phyloP scores from a whole-genome alignment of 2,113 vertebrate species.

The Phaethornis superciliosus region DNA sequence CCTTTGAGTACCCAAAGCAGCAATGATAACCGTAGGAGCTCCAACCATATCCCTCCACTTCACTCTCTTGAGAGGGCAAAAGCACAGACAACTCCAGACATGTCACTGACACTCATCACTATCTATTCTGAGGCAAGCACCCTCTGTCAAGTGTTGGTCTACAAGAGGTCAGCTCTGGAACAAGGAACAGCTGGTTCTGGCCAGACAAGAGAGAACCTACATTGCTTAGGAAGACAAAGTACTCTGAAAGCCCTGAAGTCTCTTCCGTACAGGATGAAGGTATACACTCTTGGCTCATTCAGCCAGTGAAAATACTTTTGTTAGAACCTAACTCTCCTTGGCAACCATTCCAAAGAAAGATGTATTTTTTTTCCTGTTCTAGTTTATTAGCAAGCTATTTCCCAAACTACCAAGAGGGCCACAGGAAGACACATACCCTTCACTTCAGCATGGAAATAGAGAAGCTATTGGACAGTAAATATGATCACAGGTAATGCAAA shows the following conservation, averaged over 20 bases:
- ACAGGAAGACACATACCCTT: neutral
- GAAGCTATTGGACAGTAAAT: neutral
- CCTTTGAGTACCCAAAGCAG: neutral
- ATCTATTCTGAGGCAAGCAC: conserved; percentile 15
- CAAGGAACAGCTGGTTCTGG: conserved; percentile 21
- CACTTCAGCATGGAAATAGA: neutral
- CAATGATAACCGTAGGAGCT: neutral
- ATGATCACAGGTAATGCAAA: neutral
- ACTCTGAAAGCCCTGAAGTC: neutral
- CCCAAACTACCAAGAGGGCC: neutral
- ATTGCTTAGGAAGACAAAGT: conserved; percentile 16
- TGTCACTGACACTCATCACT: conserved; percentile 23
- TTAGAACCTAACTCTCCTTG: neutral
- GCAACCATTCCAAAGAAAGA: neutral
- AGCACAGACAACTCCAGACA: conserved; percentile 5
- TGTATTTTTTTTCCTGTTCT: neutral
- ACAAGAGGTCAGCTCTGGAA: conserved; percentile 26
- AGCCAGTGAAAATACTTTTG: neutral
- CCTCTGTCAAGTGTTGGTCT: neutral
- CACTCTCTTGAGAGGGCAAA: neutral
- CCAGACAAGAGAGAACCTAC: neutral
- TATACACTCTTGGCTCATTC: neutral
- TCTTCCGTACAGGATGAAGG: neutral
- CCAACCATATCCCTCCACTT: fast-evolving
- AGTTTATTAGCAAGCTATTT: neutral